A percentile compares a stretch with the other conserved stretches of the same genome.
These are phyloP conservation scores for Furcula furcula DNA, from an alignment of 2,888 invertebrate genomes.

Conservation along the genomic window DNA sequence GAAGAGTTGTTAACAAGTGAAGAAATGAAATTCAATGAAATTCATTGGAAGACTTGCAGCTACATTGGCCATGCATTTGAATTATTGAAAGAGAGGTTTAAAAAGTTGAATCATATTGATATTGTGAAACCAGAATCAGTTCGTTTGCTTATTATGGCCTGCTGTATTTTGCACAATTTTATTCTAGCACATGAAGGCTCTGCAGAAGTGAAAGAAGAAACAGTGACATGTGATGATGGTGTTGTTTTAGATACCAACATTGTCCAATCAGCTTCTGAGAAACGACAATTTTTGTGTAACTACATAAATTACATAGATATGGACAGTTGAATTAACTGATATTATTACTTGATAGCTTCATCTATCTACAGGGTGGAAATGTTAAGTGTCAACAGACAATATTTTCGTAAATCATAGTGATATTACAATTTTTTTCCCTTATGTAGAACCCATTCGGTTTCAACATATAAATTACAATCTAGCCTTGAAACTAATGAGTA, in stretches of 20 bases:
- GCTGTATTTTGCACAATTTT: slow-evolving; percentile 72
- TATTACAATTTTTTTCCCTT: no score
- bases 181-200: slow-evolving; percentile 65
- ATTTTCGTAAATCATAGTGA: no score
- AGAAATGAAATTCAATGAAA: slow-evolving; percentile 73
- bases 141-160: slow-evolving; percentile 51
- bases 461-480: no score
- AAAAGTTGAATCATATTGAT: slow-evolving; percentile 61
- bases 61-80: slow-evolving; percentile 70
- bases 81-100: slow-evolving; percentile 60
- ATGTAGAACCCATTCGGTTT: no score
- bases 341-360: no score
- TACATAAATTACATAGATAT: slow-evolving; percentile 65
- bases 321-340: background rate
- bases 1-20: slow-evolving; percentile 67
- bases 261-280: slow-evolving; percentile 62
- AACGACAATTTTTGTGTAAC: slow-evolving; percentile 71
- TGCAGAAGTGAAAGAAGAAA: slow-evolving; percentile 59
- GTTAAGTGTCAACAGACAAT: no score
- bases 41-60: slow-evolving; percentile 61
- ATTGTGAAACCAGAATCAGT: slow-evolving; percentile 53
- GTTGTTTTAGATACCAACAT: slow-evolving; percentile 59
- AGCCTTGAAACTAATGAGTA: no score
- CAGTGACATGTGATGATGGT: slow-evolving; percentile 57
- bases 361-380: no score